Percentiles rank a stretch among this genome's conserved stretches.
These are phyloP conservation scores for Thamnophis sirtalis DNA, from an alignment of 2,113 vertebrate genomes.

Conservation along the genomic window DNA sequence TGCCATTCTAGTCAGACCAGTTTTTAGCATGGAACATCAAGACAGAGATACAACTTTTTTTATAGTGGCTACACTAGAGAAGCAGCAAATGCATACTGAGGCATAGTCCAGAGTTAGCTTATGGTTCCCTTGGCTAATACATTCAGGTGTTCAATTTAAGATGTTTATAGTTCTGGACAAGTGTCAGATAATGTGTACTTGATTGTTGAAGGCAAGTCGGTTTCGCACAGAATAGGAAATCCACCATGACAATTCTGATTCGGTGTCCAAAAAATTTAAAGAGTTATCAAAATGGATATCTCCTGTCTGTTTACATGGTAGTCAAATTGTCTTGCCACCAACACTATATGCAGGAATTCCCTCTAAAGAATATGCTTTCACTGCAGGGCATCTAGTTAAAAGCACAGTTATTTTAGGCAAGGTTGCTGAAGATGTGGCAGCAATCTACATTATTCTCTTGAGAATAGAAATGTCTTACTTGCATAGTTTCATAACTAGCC, in stretches of 20 bases:
- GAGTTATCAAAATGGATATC: background rate
- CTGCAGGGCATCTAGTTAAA: background rate
- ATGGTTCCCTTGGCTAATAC: background rate
- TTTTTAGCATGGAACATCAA: background rate
- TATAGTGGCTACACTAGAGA: background rate
- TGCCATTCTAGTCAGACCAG: background rate
- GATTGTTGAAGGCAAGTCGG: background rate
- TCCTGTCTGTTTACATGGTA: background rate
- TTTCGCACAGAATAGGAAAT: background rate
- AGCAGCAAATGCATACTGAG: background rate
- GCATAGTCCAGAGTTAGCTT: background rate
- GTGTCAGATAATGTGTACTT: background rate
- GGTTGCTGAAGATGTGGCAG: background rate
- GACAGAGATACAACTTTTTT: background rate
- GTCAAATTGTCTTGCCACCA: background rate
- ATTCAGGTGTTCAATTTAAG: background rate
- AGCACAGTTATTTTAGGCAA: background rate
- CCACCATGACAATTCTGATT: background rate
- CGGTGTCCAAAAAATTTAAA: background rate
- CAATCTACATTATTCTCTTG: background rate
- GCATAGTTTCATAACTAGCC: background rate
- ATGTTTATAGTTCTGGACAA: background rate
- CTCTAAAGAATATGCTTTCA: background rate
- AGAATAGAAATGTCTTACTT: background rate
- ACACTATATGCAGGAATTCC: background rate